Evolutionary conservation across 1,140 invertebrate species (phyloP).

Genomic region (Euura saliciscinereae): DNA sequence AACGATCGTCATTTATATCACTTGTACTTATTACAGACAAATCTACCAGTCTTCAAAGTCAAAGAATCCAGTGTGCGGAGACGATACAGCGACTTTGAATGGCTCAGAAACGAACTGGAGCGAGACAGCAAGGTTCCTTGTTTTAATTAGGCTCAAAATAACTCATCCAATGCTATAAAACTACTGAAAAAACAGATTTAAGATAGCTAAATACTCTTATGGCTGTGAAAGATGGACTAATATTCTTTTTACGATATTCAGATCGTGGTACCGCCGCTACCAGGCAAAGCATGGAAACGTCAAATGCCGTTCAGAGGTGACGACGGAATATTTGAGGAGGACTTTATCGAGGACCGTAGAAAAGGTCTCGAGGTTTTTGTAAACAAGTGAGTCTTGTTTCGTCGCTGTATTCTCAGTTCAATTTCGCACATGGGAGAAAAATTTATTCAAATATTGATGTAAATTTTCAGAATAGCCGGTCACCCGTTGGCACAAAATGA

Average conservation of each 20-base stretch:
- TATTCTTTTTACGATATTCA: conserved; percentile 50
- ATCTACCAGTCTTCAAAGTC: conserved; percentile 99
- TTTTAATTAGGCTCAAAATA: too few species aligned
- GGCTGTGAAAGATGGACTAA: neutral
- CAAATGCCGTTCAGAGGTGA: conserved; percentile 97
- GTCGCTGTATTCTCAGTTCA: neutral
- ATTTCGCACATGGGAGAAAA: neutral
- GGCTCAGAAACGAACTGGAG: conserved; percentile 98
- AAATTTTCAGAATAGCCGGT: conserved; percentile 84
- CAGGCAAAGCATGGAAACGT: conserved; percentile 97
- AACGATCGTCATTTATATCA: too few species aligned
- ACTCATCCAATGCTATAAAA: too few species aligned
- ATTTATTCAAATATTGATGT: conserved; percentile 12
- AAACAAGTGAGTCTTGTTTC: conserved; percentile 81
- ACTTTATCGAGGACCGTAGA: conserved; percentile 98
- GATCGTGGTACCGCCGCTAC: conserved; percentile 97
- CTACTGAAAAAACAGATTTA: too few species aligned
- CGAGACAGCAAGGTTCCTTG: conserved; percentile 89
- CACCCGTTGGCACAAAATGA: conserved; percentile 99
- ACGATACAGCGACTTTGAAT: conserved; percentile 99
- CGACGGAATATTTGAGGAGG: conserved; percentile 99
- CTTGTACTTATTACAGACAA: conserved; percentile 80
- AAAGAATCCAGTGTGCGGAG: conserved; percentile 98
- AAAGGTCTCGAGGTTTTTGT: conserved; percentile 98
- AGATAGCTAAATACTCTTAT: too few species aligned